Evolutionary conservation across 1,140 invertebrate species (phyloP).

Genomic region (Mactra quadrangularis): DNA sequence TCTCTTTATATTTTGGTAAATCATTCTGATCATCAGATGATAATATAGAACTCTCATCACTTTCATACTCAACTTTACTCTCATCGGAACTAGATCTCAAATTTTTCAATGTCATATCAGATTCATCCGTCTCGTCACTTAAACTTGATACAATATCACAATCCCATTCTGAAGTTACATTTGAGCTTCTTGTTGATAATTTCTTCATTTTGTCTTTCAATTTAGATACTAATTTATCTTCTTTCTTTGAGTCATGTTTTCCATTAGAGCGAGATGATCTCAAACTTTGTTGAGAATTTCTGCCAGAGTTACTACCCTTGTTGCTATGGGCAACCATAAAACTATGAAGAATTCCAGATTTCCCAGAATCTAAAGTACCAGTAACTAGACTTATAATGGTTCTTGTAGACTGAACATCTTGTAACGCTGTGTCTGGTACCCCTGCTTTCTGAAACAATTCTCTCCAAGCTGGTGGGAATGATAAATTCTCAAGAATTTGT

Average conservation of each 20-base stretch:
- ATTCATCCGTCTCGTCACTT: slow-evolving; percentile 42
- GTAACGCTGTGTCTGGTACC: slow-evolving; percentile 44
- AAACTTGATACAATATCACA: slow-evolving; percentile 44
- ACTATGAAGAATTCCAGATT: slow-evolving; percentile 40
- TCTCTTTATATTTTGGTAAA: neutral
- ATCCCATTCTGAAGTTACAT: slow-evolving; percentile 10
- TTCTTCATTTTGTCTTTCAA: neutral
- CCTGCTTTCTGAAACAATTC: slow-evolving; percentile 58
- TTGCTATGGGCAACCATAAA: slow-evolving; percentile 38
- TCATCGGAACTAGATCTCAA: slow-evolving; percentile 28
- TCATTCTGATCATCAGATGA: slow-evolving; percentile 30
- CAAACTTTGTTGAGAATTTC: neutral
- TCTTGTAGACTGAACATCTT: slow-evolving; percentile 53
- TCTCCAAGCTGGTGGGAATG: slow-evolving; percentile 61
- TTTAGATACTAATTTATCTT: neutral
- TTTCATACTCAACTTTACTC: slow-evolving; percentile 10
- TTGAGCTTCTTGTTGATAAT: neutral
- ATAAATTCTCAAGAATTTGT: slow-evolving; percentile 50
- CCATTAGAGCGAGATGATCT: neutral
- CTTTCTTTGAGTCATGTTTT: neutral
- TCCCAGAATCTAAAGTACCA: slow-evolving; percentile 29
- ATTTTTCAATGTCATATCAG: slow-evolving; percentile 49
- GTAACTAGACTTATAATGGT: slow-evolving; percentile 55
- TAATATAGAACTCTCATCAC: slow-evolving; percentile 20
- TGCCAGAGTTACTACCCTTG: neutral